Percentiles rank a stretch among this genome's conserved stretches.
Conservation (phyloP, 2,888 invertebrate genomes). For the Cosmopolites sordidus region DNA sequence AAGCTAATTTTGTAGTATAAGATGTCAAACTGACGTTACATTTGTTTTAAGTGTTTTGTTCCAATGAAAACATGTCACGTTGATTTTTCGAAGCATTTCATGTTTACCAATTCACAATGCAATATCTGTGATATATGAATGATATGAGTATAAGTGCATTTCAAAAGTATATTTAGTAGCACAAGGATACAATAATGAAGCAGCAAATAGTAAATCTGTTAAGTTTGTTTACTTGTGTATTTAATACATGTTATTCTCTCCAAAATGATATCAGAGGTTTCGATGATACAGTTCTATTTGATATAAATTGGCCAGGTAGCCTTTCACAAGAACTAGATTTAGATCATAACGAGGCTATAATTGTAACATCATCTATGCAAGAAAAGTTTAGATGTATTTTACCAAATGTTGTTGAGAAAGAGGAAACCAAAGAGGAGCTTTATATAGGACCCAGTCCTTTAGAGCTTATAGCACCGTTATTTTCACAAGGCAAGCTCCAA, state of each 20-base stretch:
- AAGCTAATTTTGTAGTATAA: too few relatives aligned
- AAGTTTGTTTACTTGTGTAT: too few relatives aligned
- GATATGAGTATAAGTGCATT: too few relatives aligned
- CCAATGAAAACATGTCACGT: too few relatives aligned
- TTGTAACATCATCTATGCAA: conserved; percentile 69
- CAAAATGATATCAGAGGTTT: conserved; percentile 39
- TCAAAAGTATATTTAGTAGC: too few relatives aligned
- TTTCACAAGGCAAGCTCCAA: conserved; percentile 52
- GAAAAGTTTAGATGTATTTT: conserved; percentile 81
- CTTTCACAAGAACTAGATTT: conserved; percentile 42
- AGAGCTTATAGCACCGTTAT: conserved; percentile 71
- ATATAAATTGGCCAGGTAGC: conserved; percentile 72
- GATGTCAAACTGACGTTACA: too few relatives aligned
- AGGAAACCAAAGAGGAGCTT: conserved; percentile 55
- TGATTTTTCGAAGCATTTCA: too few relatives aligned
- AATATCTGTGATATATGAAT: too few relatives aligned
- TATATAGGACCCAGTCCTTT: conserved; percentile 74
- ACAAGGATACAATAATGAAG: too few relatives aligned
- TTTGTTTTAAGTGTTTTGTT: too few relatives aligned
- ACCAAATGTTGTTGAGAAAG: conserved; percentile 61
- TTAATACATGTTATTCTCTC: background rate
- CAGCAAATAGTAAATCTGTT: too few relatives aligned
- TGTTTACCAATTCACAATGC: too few relatives aligned
- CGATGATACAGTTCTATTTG: conserved; percentile 76
- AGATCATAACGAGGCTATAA: conserved; percentile 54